Conservation (phyloP, 2,113 vertebrate genomes). For the Crotalus helleri region DNA sequence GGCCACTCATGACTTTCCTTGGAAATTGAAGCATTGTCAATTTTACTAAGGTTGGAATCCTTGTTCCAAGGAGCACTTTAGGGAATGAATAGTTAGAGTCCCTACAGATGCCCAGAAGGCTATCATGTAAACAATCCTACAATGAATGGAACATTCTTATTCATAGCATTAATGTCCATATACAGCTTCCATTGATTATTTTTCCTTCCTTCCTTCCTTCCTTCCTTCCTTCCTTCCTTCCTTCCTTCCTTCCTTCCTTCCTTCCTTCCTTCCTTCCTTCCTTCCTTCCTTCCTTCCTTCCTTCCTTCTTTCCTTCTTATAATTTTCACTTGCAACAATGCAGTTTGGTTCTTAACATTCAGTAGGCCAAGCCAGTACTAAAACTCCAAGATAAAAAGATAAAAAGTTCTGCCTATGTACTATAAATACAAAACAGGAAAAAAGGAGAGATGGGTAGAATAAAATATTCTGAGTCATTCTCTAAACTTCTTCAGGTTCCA, state of each 20-base stretch:
- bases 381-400: background rate
- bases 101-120: background rate
- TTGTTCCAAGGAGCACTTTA: background rate
- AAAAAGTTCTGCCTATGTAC: background rate
- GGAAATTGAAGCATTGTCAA: background rate
- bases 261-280: no score
- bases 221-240: background rate
- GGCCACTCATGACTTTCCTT: background rate
- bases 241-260: no score
- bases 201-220: no score
- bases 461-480: background rate
- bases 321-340: background rate
- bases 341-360: conserved; percentile 4
- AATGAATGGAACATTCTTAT: background rate
- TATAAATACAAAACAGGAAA: background rate
- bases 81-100: background rate
- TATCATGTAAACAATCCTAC: background rate
- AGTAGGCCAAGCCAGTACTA: background rate
- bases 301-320: background rate
- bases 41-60: background rate
- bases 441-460: background rate
- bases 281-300: background rate
- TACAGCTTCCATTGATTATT: background rate
- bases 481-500: background rate
- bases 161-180: background rate